These are phyloP conservation scores for Typhlomys cinereus DNA, from an alignment of 2,113 vertebrate genomes.

Conservation along the genomic window DNA sequence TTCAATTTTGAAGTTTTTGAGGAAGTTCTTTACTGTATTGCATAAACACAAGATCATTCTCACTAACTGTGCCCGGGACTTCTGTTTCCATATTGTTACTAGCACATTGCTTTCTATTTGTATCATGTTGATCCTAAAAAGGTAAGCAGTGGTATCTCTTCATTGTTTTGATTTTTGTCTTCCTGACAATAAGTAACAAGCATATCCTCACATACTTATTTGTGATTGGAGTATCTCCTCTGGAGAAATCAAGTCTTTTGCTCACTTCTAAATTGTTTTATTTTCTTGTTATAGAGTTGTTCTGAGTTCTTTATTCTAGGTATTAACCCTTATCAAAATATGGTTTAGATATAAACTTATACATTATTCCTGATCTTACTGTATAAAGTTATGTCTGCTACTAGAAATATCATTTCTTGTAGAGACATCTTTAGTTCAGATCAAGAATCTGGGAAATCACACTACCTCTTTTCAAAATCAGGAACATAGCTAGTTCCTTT, in stretches of 20 bases:
- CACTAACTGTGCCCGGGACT: too few relatives aligned
- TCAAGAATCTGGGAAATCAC: conserved; percentile 2
- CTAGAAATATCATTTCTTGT: neutral
- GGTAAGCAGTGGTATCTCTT: too few relatives aligned
- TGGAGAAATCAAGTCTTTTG: neutral
- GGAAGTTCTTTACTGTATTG: neutral
- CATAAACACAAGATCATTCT: neutral
- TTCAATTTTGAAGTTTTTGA: neutral
- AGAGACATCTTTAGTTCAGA: neutral
- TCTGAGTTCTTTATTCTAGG: neutral
- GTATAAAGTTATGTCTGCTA: neutral
- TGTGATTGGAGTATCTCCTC: neutral
- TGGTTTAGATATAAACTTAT: neutral
- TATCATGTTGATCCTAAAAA: neutral
- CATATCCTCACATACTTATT: neutral
- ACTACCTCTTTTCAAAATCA: neutral
- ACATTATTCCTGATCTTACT: neutral
- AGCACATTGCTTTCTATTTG: neutral
- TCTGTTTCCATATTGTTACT: too few relatives aligned
- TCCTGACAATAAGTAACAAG: neutral
- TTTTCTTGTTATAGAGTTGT: neutral
- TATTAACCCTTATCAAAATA: neutral
- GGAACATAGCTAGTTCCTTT: too few relatives aligned
- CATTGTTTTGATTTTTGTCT: neutral
- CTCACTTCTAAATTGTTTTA: neutral